These are phyloP conservation scores for Zoanthus gigantus DNA, from an alignment of 92 coral and sea anemone genomes.

Conservation along the genomic window DNA sequence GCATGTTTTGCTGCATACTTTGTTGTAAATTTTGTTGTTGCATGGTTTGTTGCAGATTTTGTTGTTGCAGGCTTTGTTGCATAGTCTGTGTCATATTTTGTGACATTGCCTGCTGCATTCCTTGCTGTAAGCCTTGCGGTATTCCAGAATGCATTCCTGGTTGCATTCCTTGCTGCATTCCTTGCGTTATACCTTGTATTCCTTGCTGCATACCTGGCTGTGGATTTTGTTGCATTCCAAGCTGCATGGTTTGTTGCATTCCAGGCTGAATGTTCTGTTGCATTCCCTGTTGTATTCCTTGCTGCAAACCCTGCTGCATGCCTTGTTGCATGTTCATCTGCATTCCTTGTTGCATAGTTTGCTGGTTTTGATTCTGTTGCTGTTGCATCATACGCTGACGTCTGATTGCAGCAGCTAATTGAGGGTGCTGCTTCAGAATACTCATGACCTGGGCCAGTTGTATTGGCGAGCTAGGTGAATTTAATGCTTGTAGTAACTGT, in stretches of 20 bases:
- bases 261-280: constrained; percentile 73
- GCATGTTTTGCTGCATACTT: constrained; percentile 71
- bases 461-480: constrained; percentile 66
- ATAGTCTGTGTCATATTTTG: constrained; percentile 68
- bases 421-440: constrained; percentile 93
- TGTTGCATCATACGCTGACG: constrained; percentile 84
- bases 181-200: constrained; percentile 59
- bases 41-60: constrained; percentile 64
- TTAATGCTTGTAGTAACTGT: constrained; percentile 77
- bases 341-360: constrained; percentile 79
- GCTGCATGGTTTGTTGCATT: constrained; percentile 74
- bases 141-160: constrained; percentile 59
- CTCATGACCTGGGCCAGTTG: constrained; percentile 92
- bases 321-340: constrained; percentile 74
- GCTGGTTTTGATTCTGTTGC: constrained; percentile 71
- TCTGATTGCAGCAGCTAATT: constrained; percentile 81
- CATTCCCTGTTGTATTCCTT: constrained; percentile 71
- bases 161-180: constrained; percentile 77
- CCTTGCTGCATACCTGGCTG: constrained; percentile 60
- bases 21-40: constrained; percentile 73
- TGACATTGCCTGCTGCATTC: constrained; percentile 76
- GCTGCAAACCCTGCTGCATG: constrained; percentile 75
- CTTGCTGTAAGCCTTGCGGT: constrained; percentile 66
- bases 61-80: constrained; percentile 84
- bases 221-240: constrained; percentile 68